Base-by-base conservation (phyloP, 2,797 vertebrate species). In the Aulostomus chinensis region DNA sequence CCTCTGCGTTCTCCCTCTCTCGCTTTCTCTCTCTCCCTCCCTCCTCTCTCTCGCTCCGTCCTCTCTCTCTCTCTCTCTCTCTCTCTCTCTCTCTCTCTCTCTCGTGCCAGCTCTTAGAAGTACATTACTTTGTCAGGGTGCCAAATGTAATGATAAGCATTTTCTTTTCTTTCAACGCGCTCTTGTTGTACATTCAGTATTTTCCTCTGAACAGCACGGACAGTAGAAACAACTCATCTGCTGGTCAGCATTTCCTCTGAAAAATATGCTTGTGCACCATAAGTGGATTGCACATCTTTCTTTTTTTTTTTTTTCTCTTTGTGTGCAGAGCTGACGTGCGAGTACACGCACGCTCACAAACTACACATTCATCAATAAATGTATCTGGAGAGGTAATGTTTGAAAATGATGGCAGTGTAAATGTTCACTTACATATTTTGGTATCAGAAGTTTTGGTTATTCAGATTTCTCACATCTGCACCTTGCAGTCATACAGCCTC, bases 221-320 rank as follows among this genome's bases (percentile, higher is more conserved):
- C 79, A 72, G 75, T 81, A 51, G 68, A 83, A 52, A 75, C 72
- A 57, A 26, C 78, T 86, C 76, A 67, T 83, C 87, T 88, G 85
- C 90, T 61, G 71, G 76, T 88, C 84, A 88, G 86, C 84, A 76
- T 59, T 87, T 88, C 78, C 68, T 84, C 73, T 81, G 72, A 85
- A 84, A 57, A 77, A 73, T 76, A 55, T 78, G 81, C 84, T 80
- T 80, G 83, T 87, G 68, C 68, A 28, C 73, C 73, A 78, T 80
- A 77, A 84, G 74, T 68, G 58, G 58, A 39, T 26, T 29, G 43
- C 59, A 56, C 41, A 0, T 20, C 22, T 45, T 58, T 50, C 35
- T 22, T 26, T 16, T 13, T 15, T 32, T 59, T 51, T 32, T 59
- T 38, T 52, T 15, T 33, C 37, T 69, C 73, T 66, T 81, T 81